Conservation (phyloP, 1,140 invertebrate genomes). For the Pygmarrhopalites habei region DNA sequence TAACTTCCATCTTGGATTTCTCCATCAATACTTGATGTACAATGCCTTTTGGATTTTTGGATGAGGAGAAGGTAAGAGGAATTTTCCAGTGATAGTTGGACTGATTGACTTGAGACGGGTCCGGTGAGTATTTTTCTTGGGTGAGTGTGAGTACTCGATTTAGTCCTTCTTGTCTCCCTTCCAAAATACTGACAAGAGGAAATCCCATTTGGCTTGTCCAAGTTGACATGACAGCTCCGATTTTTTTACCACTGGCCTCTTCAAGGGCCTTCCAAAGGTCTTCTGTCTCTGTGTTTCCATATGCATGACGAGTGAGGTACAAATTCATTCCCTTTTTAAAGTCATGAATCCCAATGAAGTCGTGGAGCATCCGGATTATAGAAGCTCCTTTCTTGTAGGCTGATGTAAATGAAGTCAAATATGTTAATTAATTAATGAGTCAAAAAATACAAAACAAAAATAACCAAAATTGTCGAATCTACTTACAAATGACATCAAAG, state of each 20-base stretch:
- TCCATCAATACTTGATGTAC: slow-evolving; percentile 21
- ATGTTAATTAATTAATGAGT: no score
- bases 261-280: slow-evolving; percentile 51
- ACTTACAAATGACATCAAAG: slow-evolving; percentile 55
- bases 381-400: slow-evolving; percentile 86
- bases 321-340: slow-evolving; percentile 53
- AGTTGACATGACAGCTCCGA: slow-evolving; percentile 50
- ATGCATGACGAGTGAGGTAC: slow-evolving; percentile 50
- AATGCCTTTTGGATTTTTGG: slow-evolving; percentile 10
- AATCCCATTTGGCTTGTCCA: slow-evolving; percentile 57
- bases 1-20: not conserved
- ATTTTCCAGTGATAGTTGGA: slow-evolving; percentile 65
- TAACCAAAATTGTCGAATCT: no score
- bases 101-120: slow-evolving; percentile 50
- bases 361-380: slow-evolving; percentile 90
- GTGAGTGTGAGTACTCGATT: slow-evolving; percentile 61
- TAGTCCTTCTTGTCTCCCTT: slow-evolving; percentile 47
- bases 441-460: no score
- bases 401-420: no score
- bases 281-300: slow-evolving; percentile 50
- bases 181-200: slow-evolving; percentile 37
- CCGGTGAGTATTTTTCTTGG: slow-evolving; percentile 80
- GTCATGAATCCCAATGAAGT: slow-evolving; percentile 77
- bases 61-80: slow-evolving; percentile 62
- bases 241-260: slow-evolving; percentile 48